phyloP scores from a whole-genome alignment of 1,140 invertebrate species.

The Papilio dardanus region DNA sequence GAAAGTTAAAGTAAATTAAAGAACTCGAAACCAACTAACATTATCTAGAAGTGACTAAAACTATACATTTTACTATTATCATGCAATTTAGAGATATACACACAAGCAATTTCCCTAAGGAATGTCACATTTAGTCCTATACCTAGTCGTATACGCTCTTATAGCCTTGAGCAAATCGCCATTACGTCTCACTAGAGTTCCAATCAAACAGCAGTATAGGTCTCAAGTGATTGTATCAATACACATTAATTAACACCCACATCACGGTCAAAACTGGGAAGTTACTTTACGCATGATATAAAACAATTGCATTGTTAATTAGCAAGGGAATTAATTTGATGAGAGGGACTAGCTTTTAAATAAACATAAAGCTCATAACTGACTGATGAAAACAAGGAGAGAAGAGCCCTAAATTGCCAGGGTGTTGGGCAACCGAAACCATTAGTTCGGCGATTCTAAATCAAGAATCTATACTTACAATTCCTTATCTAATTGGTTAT shows the following conservation, averaged over 20 bases:
- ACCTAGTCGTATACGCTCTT: not conserved
- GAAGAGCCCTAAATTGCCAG: not conserved
- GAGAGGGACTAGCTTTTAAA: not conserved
- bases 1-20: not conserved
- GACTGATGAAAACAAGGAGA: not conserved
- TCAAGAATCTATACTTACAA: too few species aligned
- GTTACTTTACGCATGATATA: conserved; percentile 23
- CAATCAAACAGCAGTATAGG: not conserved
- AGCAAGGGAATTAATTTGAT: conserved; percentile 2
- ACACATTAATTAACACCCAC: conserved; percentile 7
- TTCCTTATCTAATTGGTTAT: not conserved
- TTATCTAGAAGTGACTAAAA: not conserved
- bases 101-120: not conserved
- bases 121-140: not conserved
- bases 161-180: not conserved
- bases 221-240: conserved; percentile 14
- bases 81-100: not conserved
- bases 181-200: not conserved
- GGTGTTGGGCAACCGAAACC: too few species aligned
- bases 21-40: not conserved
- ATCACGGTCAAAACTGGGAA: conserved; percentile 23
- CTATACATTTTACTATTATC: not conserved
- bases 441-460: too few species aligned
- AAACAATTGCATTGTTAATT: conserved; percentile 28
- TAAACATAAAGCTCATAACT: not conserved